These are phyloP conservation scores for Corynorhinus townsendii DNA, from an alignment of 2,113 vertebrate genomes.

Conservation along the genomic window DNA sequence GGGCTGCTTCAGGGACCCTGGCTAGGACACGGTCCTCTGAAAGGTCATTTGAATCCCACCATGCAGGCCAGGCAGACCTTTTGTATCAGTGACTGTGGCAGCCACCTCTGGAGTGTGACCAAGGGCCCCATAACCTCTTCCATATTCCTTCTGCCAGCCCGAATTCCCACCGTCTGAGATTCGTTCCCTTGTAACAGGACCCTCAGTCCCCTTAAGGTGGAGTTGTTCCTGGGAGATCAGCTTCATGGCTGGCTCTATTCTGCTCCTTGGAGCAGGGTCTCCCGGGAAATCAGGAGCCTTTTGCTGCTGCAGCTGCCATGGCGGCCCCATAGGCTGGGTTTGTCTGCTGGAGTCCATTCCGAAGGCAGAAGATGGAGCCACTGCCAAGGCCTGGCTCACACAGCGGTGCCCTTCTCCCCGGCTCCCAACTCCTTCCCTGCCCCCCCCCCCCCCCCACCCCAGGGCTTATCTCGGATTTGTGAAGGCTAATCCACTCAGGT, in stretches of 20 bases:
- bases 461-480: not conserved
- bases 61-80: not conserved
- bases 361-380: not conserved
- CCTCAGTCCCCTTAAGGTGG: not conserved
- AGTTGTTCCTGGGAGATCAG: not conserved
- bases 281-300: not conserved
- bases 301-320: not conserved
- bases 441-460: not conserved
- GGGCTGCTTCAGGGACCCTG: not conserved
- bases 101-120: not conserved
- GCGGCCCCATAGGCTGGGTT: fast-evolving
- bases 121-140: not conserved
- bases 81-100: not conserved
- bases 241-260: not conserved
- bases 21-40: not conserved
- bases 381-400: fast-evolving
- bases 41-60: not conserved
- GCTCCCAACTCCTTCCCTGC: fast-evolving
- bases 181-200: not conserved
- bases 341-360: fast-evolving
- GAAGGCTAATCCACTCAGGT: not conserved
- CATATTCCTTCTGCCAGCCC: not conserved
- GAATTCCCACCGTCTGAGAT: not conserved
- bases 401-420: fast-evolving
- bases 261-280: not conserved